Percentiles rank a stretch among this genome's conserved stretches.
phyloP scores from a whole-genome alignment of 2,888 invertebrate genomes.

The Plusia festucae region DNA sequence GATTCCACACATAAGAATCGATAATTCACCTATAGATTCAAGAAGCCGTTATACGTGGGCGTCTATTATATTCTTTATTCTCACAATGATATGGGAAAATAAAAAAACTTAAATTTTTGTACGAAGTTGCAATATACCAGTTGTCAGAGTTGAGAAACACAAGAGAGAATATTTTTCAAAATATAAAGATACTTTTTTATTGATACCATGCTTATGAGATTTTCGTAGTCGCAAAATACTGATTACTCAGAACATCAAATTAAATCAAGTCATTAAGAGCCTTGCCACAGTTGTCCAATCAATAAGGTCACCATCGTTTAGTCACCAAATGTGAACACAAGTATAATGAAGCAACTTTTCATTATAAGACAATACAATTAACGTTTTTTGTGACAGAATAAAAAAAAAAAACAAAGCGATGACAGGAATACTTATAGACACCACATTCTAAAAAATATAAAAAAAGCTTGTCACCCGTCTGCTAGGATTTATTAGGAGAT shows the following conservation, averaged over 20 bases:
- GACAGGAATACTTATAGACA: conserved; percentile 58
- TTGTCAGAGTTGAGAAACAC: not conserved
- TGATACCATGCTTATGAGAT: no score
- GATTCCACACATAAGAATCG: conserved; percentile 30
- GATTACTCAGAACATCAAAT: no score
- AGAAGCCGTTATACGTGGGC: conserved; percentile 36
- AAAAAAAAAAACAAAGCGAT: conserved; percentile 30
- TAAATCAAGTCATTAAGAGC: no score
- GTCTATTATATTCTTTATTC: conserved; percentile 25
- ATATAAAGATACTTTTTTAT: no score
- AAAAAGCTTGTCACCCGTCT: conserved; percentile 56
- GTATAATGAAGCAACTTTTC: not conserved
- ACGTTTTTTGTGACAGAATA: not conserved
- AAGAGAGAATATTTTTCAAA: no score
- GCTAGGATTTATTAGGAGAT: conserved; percentile 75
- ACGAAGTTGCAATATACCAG: not conserved
- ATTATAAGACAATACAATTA: not conserved
- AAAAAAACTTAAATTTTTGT: not conserved
- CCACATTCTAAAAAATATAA: conserved; percentile 32
- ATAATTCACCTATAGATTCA: conserved; percentile 36
- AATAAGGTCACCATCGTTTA: not conserved
- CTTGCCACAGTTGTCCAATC: no score
- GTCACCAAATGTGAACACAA: not conserved
- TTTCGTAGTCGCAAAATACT: no score
- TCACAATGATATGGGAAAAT: conserved; percentile 12